Evolutionary conservation across 2,797 vertebrate genomes (phyloP), one percentile per base, ranked within the genome.

Genomic region (Cyclopterus lumpus): DNA sequence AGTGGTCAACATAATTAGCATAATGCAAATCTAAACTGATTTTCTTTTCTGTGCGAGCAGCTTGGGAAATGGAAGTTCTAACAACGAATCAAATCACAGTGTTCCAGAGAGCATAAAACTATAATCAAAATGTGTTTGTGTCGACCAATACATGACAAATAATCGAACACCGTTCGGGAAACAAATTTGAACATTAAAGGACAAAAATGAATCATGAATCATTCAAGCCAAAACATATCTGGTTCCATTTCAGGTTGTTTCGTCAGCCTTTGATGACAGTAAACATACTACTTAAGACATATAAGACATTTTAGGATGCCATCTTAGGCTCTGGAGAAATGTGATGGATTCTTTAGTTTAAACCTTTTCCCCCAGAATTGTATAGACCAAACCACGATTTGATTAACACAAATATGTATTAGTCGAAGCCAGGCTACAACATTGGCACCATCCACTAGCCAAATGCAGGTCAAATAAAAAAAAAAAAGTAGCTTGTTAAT

Each of bases 1-100:
- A 40, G 67, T 53, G 71, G 71, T 58, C 63, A 80, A 61, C 44
- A 58, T 10, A 44, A 73, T 88, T 71, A 74, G 32, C 74, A 61
- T 69, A 66, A 77, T 76, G 68, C 61, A 64, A 70, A 81, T 67
- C 24, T 34, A 32, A 75, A 42, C 54, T 67, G 46, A 67, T 75
- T 24, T 38, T 65, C 14, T 48, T 38, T 34, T 30, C 34, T 28
- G 32, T 60, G 38, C 48, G 75, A 73, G 66, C 34, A 49, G 24
- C 40, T 36, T 58, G 67, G 55, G 48, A 22, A 30, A 59, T 32
- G 6, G 30, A 38, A 55, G 26, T n/a, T 70, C 6, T 57, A 46
- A 72, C 22, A 58, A 38, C 54, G n/a, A 28, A 70, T 22, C 18
- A 53, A 60, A 55, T 7, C 9, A 12, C 0, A 18, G 11, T 22